phyloP scores from a whole-genome alignment of 1,140 invertebrate species.

The Neodiprion virginianus region DNA sequence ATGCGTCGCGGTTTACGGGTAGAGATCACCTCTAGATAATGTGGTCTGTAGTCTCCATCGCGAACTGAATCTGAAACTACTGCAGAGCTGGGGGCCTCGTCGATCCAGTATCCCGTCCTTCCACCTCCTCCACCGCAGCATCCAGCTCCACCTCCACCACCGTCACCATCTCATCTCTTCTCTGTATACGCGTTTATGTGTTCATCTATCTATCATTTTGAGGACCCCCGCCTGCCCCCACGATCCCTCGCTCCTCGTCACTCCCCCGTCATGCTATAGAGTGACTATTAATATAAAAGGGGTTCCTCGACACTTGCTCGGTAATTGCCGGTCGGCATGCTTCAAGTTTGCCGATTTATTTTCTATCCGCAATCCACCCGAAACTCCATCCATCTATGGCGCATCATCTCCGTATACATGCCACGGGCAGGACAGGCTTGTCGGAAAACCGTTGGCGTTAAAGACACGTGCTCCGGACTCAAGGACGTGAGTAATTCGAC shows the following conservation, averaged over 20 bases:
- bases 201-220: conserved; percentile 54
- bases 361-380: background rate
- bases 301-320: conserved; percentile 59
- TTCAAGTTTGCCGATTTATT: conserved; percentile 34
- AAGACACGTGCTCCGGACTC: no score
- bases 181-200: background rate
- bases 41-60: conserved; percentile 52
- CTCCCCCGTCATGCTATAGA: conserved; percentile 35
- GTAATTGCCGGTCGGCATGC: conserved; percentile 43
- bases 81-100: conserved; percentile 41
- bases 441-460: no score
- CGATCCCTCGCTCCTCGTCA: conserved; percentile 25
- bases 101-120: conserved; percentile 50
- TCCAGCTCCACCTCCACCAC: background rate
- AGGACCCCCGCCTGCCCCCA: conserved; percentile 43
- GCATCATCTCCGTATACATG: no score
- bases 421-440: no score
- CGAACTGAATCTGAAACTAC: conserved; percentile 58
- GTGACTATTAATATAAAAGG: conserved; percentile 62
- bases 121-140: conserved; percentile 25
- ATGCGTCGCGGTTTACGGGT: no score
- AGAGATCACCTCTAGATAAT: background rate
- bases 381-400: no score
- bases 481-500: no score
- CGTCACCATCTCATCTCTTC: background rate